Base-by-base conservation (phyloP, 2,888 invertebrate species). In the Amphipoea oculea region DNA sequence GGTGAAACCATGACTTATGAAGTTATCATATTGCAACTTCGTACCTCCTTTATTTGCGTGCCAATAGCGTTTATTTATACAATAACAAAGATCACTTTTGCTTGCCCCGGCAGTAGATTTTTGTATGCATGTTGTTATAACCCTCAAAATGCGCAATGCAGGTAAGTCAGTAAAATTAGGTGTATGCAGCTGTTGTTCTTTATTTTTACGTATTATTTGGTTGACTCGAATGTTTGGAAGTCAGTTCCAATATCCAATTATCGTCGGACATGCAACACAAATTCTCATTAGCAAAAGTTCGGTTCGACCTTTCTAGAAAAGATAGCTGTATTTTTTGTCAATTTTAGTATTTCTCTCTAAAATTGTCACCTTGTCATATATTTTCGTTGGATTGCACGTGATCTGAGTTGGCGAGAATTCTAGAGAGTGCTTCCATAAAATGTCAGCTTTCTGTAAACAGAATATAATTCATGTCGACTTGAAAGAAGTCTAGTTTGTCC, bases 71-170 rank as follows among this genome's bases (percentile, higher is more conserved):
- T 86, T 89, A 86, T 42, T 0, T 0, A 2, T 4, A 20, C 0
- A 4, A 0, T 0, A 0, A 48, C 74, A 90, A 75, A 77, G 88
- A 78, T 73, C 29, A 78, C 4, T 83, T 76, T 88, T 68, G 77
- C 54, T 60, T 76, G 42, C 68, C 0, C 0, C 23, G 17, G 11
- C 11, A 36, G 72, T 67, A 62, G 29, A 51, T n/a, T 76, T 75
- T 69, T 62, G 57, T 73, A 88, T 83, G 85, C 72, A 66, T 81
- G 65, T 84, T 79, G 81, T 84, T 85, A 77, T 81, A 89, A 86
- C 73, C 74, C 78, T 84, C 81, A 76, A 89, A 91, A 88, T 91
- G 90, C 91, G 92, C 93, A 92, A 85, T 93, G 93, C 93, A 90
- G 92, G 85, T 89, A 77, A 79, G 71, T 77, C 68, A 75, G 84